Percentiles rank a stretch among this genome's conserved stretches.
phyloP scores from a whole-genome alignment of 2,888 invertebrate genomes.

The Cordilura impudica region DNA sequence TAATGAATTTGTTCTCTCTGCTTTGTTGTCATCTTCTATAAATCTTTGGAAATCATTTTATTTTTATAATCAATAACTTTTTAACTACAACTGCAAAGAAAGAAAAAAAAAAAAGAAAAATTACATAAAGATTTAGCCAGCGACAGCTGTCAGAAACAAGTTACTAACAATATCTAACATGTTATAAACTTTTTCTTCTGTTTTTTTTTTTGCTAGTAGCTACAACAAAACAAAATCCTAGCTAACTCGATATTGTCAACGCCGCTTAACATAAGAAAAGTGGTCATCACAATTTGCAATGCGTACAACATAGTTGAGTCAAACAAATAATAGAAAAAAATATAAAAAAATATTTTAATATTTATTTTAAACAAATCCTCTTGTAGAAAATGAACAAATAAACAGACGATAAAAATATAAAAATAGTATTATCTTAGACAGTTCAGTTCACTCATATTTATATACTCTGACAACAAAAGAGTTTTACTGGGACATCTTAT shows the following conservation, averaged over 20 bases:
- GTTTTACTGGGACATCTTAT: too few species aligned
- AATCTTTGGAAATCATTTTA: constrained; percentile 43
- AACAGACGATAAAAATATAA: too few species aligned
- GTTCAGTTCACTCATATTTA: too few species aligned
- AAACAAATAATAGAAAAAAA: background rate
- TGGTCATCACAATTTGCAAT: constrained; percentile 24
- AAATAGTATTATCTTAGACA: too few species aligned
- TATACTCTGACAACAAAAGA: too few species aligned
- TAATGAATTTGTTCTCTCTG: background rate
- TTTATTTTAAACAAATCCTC: too few species aligned
- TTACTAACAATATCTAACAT: constrained; percentile 60
- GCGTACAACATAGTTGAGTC: background rate
- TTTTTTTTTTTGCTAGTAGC: constrained; percentile 2
- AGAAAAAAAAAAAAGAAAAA: constrained; percentile 19
- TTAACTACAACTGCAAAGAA: constrained; percentile 3
- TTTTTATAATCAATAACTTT: constrained; percentile 55
- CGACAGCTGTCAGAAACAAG: constrained; percentile 62
- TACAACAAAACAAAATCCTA: constrained; percentile 1
- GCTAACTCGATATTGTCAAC: constrained; percentile 56
- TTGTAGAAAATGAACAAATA: too few species aligned
- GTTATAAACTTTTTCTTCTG: constrained; percentile 51
- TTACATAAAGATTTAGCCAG: constrained; percentile 53
- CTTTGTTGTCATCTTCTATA: background rate
- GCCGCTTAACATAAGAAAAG: constrained; percentile 8
- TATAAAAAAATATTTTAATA: background rate